phyloP scores from a whole-genome alignment of 2,888 invertebrate species.

The Eupithecia inturbata region DNA sequence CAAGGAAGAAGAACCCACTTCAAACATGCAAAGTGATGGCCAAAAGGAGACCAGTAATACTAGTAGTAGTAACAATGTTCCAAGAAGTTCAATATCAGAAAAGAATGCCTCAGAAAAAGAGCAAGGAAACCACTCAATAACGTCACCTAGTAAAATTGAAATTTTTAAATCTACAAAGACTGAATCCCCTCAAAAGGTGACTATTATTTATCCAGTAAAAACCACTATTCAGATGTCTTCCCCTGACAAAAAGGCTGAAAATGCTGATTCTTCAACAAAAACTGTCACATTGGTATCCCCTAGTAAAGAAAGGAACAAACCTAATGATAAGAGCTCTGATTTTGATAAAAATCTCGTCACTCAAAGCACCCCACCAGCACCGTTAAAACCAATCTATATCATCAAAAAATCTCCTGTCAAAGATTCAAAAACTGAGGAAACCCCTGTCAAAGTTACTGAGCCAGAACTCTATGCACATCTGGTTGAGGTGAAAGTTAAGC shows the following conservation, averaged over 20 bases:
- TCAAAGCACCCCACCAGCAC: constrained; percentile 17
- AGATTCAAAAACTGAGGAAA: constrained; percentile 32
- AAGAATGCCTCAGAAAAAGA: constrained; percentile 20
- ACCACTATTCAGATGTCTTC: constrained; percentile 25
- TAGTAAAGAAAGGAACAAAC: constrained; percentile 18
- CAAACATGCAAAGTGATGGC: constrained; percentile 42
- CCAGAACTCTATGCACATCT: constrained; percentile 19
- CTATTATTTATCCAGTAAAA: constrained; percentile 18
- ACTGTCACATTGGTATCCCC: constrained; percentile 17
- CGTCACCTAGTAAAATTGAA: constrained; percentile 42
- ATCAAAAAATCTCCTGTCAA: constrained; percentile 40
- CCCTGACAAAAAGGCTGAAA: constrained; percentile 44
- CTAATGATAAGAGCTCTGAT: constrained; percentile 32
- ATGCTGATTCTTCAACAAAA: constrained; percentile 54
- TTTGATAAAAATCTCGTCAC: constrained; percentile 9
- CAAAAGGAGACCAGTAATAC: constrained; percentile 30
- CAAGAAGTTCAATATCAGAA: constrained; percentile 24
- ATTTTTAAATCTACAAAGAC: constrained; percentile 42
- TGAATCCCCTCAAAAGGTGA: constrained; percentile 37
- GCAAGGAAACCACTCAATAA: constrained; percentile 16
- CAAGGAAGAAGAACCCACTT: constrained; percentile 55
- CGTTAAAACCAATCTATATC: constrained; percentile 18
- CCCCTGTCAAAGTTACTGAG: constrained; percentile 26
- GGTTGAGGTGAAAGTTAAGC: constrained; percentile 19
- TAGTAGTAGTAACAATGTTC: constrained; percentile 26